Percentiles rank a stretch among this genome's conserved stretches.
Conservation (phyloP, 2,797 vertebrate genomes). For the Oryzias dopingdopingensis region DNA sequence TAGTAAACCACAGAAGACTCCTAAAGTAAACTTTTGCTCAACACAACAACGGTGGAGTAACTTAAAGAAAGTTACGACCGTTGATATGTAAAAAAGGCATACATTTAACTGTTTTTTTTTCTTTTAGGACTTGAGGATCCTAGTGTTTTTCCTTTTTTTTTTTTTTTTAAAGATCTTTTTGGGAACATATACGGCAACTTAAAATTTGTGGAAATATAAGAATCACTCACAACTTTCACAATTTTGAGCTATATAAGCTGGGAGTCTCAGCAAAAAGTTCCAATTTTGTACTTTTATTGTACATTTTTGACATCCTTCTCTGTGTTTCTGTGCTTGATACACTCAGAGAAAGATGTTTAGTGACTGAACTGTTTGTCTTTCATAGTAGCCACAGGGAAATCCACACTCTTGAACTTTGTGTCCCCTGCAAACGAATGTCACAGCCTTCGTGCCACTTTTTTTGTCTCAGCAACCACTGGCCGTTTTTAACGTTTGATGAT, state of each 20-base stretch:
- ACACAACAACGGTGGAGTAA: not conserved
- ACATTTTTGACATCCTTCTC: too few relatives aligned
- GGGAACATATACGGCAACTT: too few relatives aligned
- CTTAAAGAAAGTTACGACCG: not conserved
- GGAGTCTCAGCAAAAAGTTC: too few relatives aligned
- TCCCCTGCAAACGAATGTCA: slow-evolving; percentile 20
- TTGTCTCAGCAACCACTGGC: slow-evolving; percentile 21
- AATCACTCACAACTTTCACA: too few relatives aligned
- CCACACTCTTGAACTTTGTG: slow-evolving; percentile 31
- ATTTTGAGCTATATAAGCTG: too few relatives aligned
- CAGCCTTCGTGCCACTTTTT: slow-evolving; percentile 11
- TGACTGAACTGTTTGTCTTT: slow-evolving; percentile 30
- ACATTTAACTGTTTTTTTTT: too few relatives aligned
- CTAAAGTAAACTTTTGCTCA: not conserved
- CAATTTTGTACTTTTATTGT: too few relatives aligned
- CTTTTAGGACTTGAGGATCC: too few relatives aligned
- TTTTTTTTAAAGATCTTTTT: too few relatives aligned
- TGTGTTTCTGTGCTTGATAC: too few relatives aligned
- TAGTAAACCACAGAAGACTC: not conserved
- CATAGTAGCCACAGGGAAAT: slow-evolving; percentile 16
- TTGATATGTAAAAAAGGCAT: not conserved
- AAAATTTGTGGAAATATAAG: too few relatives aligned
- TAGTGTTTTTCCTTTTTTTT: too few relatives aligned
- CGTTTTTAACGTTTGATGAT: slow-evolving; percentile 19
- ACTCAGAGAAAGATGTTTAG: slow-evolving; percentile 13